Evolutionary conservation across 1,140 invertebrate genomes (phyloP).

Genomic region (Sycophaga agraensis): DNA sequence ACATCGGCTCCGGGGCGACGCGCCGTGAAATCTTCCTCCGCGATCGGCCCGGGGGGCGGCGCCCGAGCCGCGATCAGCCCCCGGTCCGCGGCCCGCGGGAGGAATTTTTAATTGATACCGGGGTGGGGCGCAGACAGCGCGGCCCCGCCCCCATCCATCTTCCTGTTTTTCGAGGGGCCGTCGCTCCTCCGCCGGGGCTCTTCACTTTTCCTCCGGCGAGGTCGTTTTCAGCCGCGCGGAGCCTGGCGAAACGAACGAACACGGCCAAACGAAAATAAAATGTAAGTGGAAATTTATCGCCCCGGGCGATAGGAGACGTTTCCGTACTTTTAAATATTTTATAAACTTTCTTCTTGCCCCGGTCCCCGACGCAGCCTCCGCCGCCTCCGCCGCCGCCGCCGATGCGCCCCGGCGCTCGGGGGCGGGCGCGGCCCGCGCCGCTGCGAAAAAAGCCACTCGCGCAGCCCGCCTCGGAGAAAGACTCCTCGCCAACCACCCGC

Average conservation of each 20-base stretch:
- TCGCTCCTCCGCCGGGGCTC: background rate
- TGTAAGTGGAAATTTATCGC: slow-evolving; percentile 61
- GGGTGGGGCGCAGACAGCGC: too few species aligned
- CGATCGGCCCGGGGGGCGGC: background rate
- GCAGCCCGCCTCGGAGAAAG: background rate
- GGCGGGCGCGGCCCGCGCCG: too few species aligned
- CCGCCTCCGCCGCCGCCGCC: too few species aligned
- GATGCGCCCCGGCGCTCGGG: background rate
- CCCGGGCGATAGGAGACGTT: slow-evolving; percentile 57
- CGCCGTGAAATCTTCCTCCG: slow-evolving; percentile 10
- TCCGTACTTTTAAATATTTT: slow-evolving; percentile 61
- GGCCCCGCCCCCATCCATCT: slow-evolving; percentile 9
- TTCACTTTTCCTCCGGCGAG: slow-evolving; percentile 9
- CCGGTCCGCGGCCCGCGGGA: background rate
- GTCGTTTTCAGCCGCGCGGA: slow-evolving; percentile 22
- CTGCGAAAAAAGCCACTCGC: slow-evolving; percentile 36
- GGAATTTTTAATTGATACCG: slow-evolving; percentile 24
- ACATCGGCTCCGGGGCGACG: slow-evolving; percentile 18
- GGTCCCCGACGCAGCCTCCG: slow-evolving; percentile 32
- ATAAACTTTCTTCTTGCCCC: slow-evolving; percentile 56
- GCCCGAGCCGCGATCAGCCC: background rate
- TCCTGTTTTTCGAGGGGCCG: slow-evolving; percentile 15
- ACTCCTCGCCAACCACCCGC: slow-evolving; percentile 24
- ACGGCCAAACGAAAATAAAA: slow-evolving; percentile 57
- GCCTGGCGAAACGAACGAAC: slow-evolving; percentile 47